phyloP scores from a whole-genome alignment of 2,113 vertebrate genomes.

The Pitta sordida region DNA sequence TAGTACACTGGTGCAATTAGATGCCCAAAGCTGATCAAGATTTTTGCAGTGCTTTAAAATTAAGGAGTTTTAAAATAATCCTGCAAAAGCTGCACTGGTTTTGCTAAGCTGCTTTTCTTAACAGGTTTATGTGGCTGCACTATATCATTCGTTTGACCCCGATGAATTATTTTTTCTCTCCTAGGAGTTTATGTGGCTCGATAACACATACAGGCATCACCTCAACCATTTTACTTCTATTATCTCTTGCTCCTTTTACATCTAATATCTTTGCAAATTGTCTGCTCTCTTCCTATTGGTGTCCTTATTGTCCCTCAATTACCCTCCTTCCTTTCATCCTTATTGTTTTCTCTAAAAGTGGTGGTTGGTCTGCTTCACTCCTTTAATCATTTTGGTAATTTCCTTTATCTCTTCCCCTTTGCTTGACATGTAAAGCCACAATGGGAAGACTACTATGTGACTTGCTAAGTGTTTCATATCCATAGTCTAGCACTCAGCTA shows the following conservation, averaged over 20 bases:
- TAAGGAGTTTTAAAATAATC: background rate
- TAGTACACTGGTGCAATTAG: background rate
- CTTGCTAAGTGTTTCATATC: background rate
- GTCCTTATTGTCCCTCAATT: background rate
- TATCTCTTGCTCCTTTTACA: background rate
- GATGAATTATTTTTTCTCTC: background rate
- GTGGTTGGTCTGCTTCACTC: background rate
- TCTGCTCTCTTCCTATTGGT: background rate
- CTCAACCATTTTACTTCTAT: background rate
- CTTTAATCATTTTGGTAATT: background rate
- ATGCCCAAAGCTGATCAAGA: constrained; percentile 2
- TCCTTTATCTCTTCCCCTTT: background rate
- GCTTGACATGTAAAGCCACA: background rate
- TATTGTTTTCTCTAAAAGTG: background rate
- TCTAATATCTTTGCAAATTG: background rate
- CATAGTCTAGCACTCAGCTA: background rate
- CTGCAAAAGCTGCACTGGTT: background rate
- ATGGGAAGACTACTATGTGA: background rate
- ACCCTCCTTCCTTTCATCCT: background rate
- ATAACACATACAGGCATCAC: background rate
- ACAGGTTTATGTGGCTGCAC: background rate
- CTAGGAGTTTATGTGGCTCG: background rate
- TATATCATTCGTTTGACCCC: background rate
- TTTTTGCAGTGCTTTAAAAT: background rate
- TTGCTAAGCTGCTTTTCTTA: background rate